These are phyloP conservation scores for Bellardia bayeri DNA, from an alignment of 2,888 invertebrate species.

Conservation along the genomic window DNA sequence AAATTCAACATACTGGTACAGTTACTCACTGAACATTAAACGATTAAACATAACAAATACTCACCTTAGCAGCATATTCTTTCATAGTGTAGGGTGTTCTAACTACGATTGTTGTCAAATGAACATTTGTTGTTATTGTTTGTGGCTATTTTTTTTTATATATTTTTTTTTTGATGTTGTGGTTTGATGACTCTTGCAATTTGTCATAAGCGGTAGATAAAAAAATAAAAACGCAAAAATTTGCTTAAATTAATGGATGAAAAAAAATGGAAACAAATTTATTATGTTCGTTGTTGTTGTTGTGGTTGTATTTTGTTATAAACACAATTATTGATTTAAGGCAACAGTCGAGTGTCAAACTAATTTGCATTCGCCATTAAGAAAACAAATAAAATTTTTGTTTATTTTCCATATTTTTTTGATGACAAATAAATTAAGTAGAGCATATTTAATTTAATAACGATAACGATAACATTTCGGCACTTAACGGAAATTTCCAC, in stretches of 20 bases:
- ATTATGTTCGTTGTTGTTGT: conserved; percentile 17
- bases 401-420: neutral
- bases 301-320: conserved; percentile 9
- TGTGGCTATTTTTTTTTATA: conserved; percentile 39
- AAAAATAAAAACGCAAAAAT: conserved; percentile 26
- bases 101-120: conserved; percentile 27
- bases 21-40: too few relatives aligned
- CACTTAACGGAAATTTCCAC: neutral
- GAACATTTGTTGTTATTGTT: conserved; percentile 51
- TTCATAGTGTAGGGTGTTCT: neutral
- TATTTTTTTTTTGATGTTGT: conserved; percentile 39
- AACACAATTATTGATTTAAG: conserved; percentile 17
- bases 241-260: conserved; percentile 38
- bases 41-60: too few relatives aligned
- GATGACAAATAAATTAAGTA: neutral
- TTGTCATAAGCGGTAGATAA: conserved; percentile 60
- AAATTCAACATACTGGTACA: too few relatives aligned
- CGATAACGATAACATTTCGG: neutral
- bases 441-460: neutral
- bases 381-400: neutral
- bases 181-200: conserved; percentile 56
- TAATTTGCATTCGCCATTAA: conserved; percentile 41
- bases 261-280: conserved; percentile 34
- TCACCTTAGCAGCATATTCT: neutral
- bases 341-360: conserved; percentile 39